Conservation (phyloP, 2,797 vertebrate genomes). For the Lagorchestes hirsutus region DNA sequence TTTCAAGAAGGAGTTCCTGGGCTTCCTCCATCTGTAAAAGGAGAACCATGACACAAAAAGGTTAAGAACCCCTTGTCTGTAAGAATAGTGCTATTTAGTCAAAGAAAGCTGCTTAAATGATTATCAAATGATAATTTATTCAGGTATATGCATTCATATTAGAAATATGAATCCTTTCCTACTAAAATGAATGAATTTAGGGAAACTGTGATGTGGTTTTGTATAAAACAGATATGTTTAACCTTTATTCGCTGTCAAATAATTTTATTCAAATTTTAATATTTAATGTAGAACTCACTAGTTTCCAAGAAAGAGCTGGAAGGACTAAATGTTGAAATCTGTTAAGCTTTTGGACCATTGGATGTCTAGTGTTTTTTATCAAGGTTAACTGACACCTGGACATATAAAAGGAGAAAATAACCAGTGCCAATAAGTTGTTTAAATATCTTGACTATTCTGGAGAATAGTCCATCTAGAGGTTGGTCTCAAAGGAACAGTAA, state of each 20-base stretch:
- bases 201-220: neutral
- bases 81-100: neutral
- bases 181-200: neutral
- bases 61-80: neutral
- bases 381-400: neutral
- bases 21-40: neutral
- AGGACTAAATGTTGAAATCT: neutral
- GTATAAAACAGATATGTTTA: neutral
- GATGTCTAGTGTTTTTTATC: neutral
- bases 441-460: neutral
- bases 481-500: neutral
- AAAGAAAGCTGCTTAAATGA: neutral
- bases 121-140: neutral
- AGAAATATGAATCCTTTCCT: neutral
- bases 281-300: constrained; percentile 2
- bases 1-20: neutral
- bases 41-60: neutral
- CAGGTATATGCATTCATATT: neutral
- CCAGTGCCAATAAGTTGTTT: neutral
- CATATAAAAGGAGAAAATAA: neutral
- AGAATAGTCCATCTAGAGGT: neutral
- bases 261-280: constrained; percentile 12
- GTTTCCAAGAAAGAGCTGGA: neutral
- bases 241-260: constrained; percentile 14
- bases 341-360: neutral